A percentile compares a stretch with the other conserved stretches of the same genome.
Conservation (phyloP, 2,113 vertebrate genomes). For the Myrmecophaga tridactyla region DNA sequence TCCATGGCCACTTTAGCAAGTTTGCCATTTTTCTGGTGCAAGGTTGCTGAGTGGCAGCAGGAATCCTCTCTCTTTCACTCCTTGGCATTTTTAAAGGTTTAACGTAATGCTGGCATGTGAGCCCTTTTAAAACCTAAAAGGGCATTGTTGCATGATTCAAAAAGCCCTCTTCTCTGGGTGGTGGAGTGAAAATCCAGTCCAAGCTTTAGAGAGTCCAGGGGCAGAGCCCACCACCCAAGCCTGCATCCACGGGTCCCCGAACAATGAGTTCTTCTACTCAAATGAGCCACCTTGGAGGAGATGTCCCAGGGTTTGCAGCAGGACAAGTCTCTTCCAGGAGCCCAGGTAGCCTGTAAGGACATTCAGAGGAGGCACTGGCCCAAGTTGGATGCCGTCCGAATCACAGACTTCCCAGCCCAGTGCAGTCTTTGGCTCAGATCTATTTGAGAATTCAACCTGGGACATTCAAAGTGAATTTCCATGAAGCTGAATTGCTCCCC, state of each 20-base stretch:
- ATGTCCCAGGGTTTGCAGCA: background rate
- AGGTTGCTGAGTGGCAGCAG: background rate
- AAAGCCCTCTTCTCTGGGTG: background rate
- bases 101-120: background rate
- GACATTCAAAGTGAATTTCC: slow-evolving; percentile 1
- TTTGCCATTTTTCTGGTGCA: background rate
- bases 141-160: background rate
- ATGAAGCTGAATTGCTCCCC: background rate
- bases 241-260: background rate
- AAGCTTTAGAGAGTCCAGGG: background rate
- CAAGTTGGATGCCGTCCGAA: background rate
- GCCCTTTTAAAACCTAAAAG: slow-evolving; percentile 1
- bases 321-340: background rate
- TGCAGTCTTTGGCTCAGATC: background rate
- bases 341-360: background rate
- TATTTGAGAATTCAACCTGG: background rate
- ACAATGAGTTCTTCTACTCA: no score
- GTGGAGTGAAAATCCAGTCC: background rate
- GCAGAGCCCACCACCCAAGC: background rate
- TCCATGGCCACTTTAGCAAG: background rate
- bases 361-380: background rate
- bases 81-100: slow-evolving; percentile 44
- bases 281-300: background rate
- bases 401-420: background rate
- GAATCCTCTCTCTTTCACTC: no score